A percentile compares a stretch with the other conserved stretches of the same genome.
Conservation (phyloP, 2,797 vertebrate genomes). For the Phyllotis vaccarum region DNA sequence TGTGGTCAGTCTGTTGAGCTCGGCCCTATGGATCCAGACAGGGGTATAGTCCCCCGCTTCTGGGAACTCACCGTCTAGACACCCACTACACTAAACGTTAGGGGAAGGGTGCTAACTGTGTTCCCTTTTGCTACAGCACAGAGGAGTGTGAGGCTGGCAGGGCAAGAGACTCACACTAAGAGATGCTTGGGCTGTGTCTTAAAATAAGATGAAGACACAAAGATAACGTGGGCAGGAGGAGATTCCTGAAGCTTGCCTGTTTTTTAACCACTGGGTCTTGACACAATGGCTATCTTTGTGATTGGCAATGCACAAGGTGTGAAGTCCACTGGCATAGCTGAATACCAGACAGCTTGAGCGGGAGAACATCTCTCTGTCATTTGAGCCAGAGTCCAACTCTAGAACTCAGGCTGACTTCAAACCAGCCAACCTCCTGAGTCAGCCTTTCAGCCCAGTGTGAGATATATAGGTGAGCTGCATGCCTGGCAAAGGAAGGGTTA, state of each 20-base stretch:
- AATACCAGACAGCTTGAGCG: neutral
- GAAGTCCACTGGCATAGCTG: neutral
- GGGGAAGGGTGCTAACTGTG: accelerated
- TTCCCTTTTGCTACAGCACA: neutral
- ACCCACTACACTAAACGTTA: accelerated
- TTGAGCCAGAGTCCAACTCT: neutral
- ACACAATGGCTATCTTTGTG: neutral
- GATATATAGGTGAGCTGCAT: neutral
- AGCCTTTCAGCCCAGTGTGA: neutral
- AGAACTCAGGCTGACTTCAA: neutral
- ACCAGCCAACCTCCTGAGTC: neutral
- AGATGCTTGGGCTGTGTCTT: slow-evolving; percentile 3
- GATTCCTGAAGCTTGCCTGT: neutral
- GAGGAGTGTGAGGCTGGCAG: neutral
- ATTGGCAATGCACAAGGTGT: neutral
- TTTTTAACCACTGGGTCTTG: neutral
- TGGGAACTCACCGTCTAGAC: neutral
- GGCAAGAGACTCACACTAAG: neutral
- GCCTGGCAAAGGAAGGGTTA: neutral
- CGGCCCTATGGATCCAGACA: neutral
- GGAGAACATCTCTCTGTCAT: neutral
- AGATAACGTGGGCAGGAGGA: neutral
- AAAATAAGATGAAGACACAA: neutral
- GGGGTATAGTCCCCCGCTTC: neutral
- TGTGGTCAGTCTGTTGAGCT: neutral